phyloP scores from a whole-genome alignment of 2,113 vertebrate species.

The Gallinago undulata region DNA sequence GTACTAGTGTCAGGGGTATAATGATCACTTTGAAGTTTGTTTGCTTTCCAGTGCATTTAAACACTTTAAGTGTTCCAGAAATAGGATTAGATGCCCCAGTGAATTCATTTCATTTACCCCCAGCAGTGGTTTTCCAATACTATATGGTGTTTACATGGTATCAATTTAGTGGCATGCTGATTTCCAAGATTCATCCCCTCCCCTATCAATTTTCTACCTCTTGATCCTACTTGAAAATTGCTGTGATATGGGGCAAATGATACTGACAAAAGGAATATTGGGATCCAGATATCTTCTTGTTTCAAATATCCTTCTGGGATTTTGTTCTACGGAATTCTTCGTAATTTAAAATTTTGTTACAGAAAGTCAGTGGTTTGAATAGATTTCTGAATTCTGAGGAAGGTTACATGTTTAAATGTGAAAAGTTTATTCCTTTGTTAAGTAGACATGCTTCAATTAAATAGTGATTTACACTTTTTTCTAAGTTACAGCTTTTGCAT shows the following conservation, averaged over 20 bases:
- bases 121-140: conserved; percentile 80
- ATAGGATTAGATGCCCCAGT: conserved; percentile 86
- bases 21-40: conserved; percentile 87
- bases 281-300: neutral
- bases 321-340: conserved; percentile 6
- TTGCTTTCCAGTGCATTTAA: conserved; percentile 83
- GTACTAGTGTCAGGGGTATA: conserved; percentile 82
- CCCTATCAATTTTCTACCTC: conserved; percentile 69
- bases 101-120: conserved; percentile 83
- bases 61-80: conserved; percentile 80
- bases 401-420: neutral
- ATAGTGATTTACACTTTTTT: neutral
- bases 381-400: neutral
- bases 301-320: neutral
- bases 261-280: neutral
- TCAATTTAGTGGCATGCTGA: conserved; percentile 79
- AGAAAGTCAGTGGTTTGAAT: neutral
- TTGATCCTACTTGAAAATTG: conserved; percentile 62
- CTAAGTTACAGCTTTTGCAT: neutral
- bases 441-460: neutral
- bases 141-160: conserved; percentile 76
- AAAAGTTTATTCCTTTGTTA: neutral
- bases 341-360: neutral
- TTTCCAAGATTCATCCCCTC: conserved; percentile 71
- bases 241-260: conserved; percentile 25